Percentiles rank a stretch among this genome's conserved stretches.
Evolutionary conservation across 2,113 vertebrate species (phyloP).

Genomic region (Bubalus kerabau): DNA sequence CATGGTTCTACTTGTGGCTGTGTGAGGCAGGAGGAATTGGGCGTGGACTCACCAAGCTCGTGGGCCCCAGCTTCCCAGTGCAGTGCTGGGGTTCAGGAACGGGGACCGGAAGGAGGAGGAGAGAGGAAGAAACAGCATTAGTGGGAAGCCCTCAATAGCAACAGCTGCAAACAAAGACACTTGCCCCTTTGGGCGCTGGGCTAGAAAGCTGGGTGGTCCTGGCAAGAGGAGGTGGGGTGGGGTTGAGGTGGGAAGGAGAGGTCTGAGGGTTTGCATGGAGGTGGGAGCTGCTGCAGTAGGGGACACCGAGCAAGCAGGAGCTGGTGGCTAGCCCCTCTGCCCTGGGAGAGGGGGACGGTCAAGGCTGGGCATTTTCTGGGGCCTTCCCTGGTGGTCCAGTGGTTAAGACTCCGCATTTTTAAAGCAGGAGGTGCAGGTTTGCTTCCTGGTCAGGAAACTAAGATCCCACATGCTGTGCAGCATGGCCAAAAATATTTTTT

Average conservation of each 20-base stretch:
- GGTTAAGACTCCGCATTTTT: neutral
- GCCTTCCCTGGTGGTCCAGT: neutral
- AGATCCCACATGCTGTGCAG: neutral
- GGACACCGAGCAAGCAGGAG: neutral
- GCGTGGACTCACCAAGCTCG: neutral
- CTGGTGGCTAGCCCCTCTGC: neutral
- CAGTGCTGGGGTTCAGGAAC: slow-evolving; percentile 15
- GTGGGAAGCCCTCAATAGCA: neutral
- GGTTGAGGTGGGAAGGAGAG: neutral
- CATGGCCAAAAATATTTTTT: neutral
- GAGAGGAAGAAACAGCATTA: neutral
- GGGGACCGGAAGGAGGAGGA: slow-evolving; percentile 9
- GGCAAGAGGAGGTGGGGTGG: rapidly evolving
- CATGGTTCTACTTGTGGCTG: neutral
- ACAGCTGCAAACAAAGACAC: neutral
- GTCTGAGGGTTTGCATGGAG: neutral
- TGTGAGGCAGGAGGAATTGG: neutral
- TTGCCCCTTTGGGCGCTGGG: neutral
- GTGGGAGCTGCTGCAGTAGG: too few relatives aligned
- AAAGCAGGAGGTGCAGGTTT: neutral
- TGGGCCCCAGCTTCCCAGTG: neutral
- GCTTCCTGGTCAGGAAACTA: neutral
- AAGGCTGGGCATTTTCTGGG: neutral
- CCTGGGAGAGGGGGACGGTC: neutral
- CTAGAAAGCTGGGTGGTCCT: neutral